Evolutionary conservation across 2,888 invertebrate species (phyloP).

Genomic region (Lutraria lutraria): DNA sequence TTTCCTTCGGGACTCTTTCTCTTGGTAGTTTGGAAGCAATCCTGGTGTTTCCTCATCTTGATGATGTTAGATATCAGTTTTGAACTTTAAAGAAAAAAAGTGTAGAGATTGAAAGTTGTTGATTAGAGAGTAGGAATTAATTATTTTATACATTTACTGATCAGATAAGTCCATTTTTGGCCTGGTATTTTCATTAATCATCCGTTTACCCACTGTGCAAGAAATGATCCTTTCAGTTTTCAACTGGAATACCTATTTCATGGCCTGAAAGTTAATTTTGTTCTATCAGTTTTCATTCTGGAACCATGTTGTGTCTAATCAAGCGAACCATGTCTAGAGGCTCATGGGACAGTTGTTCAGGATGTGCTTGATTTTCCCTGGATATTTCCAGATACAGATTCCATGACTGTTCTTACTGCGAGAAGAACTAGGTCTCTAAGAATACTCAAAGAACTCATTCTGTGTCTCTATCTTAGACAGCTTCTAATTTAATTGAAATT

Average conservation of each 20-base stretch:
- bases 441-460: background rate
- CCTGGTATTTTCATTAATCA: slow-evolving; percentile 1
- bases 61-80: background rate
- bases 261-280: slow-evolving; percentile 45
- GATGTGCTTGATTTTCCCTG: slow-evolving; percentile 39
- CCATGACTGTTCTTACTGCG: background rate
- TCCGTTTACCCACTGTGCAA: slow-evolving; percentile 40
- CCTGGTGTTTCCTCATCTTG: background rate
- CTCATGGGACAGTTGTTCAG: slow-evolving; percentile 30
- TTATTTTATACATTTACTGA: background rate
- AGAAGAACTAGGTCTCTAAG: background rate
- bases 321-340: slow-evolving; percentile 34
- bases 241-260: slow-evolving; percentile 49
- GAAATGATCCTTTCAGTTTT: slow-evolving; percentile 48
- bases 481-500: background rate
- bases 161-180: slow-evolving; percentile 33
- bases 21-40: background rate
- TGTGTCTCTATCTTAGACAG: background rate
- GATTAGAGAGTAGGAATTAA: background rate
- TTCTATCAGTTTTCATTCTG: slow-evolving; percentile 50
- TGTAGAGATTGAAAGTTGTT: background rate
- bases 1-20: background rate
- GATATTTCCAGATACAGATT: background rate
- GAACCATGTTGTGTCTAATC: slow-evolving; percentile 40
- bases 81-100: background rate